Conservation (phyloP, 2,113 vertebrate species). For the Macrotis lagotis region DNA sequence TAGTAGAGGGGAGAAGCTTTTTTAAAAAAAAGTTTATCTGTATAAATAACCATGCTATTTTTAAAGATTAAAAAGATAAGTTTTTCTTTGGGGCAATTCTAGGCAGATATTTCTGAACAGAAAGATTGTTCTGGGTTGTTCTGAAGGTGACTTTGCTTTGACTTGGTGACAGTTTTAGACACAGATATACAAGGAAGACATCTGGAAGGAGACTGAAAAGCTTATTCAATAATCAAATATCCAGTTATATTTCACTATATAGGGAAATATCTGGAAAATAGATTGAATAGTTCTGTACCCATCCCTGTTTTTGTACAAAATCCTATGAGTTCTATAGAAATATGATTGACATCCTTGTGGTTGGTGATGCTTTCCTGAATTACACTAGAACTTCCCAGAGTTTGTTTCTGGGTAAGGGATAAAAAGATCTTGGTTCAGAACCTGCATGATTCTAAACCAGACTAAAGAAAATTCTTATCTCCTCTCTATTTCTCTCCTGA, state of each 20-base stretch:
- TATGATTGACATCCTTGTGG: not conserved
- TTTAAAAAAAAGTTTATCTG: not conserved
- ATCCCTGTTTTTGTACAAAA: not conserved
- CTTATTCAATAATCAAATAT: not conserved
- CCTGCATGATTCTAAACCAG: not conserved
- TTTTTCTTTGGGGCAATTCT: not conserved
- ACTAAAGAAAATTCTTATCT: not conserved
- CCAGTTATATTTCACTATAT: not conserved
- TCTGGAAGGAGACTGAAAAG: not conserved
- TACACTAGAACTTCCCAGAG: not conserved
- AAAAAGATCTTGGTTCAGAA: not conserved
- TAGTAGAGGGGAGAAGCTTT: not conserved
- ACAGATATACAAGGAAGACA: not conserved
- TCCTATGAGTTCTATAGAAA: not conserved
- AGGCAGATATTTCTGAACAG: not conserved
- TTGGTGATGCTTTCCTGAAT: not conserved
- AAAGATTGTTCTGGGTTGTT: not conserved
- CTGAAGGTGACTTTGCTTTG: not conserved
- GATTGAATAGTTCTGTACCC: not conserved
- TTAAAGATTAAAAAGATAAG: not conserved
- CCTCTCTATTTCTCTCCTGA: not conserved
- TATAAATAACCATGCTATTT: not conserved
- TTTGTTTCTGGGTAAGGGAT: not conserved
- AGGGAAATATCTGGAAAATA: not conserved
- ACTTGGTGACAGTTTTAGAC: not conserved